Evolutionary conservation across 2,888 invertebrate species (phyloP).

Genomic region (Phengaris alcon): DNA sequence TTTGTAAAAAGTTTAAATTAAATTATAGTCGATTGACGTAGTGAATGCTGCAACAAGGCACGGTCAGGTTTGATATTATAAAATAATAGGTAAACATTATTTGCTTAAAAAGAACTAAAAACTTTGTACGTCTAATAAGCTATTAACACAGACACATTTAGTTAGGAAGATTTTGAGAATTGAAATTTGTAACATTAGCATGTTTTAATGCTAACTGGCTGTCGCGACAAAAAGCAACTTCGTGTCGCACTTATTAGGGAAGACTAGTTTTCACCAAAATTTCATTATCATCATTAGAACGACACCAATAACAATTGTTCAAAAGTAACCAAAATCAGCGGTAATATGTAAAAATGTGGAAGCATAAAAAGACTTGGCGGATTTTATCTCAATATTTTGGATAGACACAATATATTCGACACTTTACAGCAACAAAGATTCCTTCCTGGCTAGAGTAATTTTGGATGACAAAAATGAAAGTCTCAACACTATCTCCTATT

Average conservation of each 20-base stretch:
- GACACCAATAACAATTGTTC: conserved; percentile 54
- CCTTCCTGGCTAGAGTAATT: no score
- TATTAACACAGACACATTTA: conserved; percentile 41
- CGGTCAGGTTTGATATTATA: no score
- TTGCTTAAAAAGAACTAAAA: not conserved
- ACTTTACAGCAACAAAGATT: no score
- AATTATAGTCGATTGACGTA: not conserved
- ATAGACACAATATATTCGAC: not conserved
- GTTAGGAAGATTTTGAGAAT: conserved; percentile 55
- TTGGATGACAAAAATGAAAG: no score
- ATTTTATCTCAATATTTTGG: not conserved
- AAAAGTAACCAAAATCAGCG: not conserved
- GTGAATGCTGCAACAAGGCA: not conserved
- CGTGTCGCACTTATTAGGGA: conserved; percentile 73
- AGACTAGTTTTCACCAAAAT: conserved; percentile 66
- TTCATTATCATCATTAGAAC: conserved; percentile 73
- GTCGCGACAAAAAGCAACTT: conserved; percentile 60
- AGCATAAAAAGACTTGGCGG: not conserved
- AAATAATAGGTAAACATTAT: not conserved
- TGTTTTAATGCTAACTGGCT: conserved; percentile 66
- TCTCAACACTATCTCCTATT: no score
- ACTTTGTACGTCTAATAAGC: conserved; percentile 4
- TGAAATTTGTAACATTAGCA: conserved; percentile 72
- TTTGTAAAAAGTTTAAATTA: conserved; percentile 32
- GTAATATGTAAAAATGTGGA: not conserved